A percentile compares a stretch with the other conserved stretches of the same genome.
These are phyloP conservation scores for Arge pagana DNA, from an alignment of 2,888 invertebrate genomes.

Conservation along the genomic window DNA sequence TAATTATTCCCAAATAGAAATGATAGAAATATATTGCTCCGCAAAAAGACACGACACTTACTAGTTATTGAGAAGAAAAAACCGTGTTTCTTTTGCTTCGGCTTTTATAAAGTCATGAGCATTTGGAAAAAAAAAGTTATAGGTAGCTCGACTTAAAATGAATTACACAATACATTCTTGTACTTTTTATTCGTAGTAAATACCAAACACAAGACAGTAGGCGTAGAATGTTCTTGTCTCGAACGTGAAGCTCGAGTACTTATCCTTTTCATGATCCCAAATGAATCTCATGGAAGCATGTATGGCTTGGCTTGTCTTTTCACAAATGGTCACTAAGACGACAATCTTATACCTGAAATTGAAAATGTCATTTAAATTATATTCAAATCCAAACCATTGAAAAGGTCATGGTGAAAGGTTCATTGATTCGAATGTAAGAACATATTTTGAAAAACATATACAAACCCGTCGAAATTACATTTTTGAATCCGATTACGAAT, in stretches of 20 bases:
- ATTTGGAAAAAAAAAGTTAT: too few relatives aligned
- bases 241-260: constrained; percentile 64
- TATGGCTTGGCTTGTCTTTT: constrained; percentile 70
- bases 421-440: constrained; percentile 10
- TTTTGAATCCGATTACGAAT: constrained; percentile 68
- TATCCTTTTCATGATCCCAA: constrained; percentile 71
- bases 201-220: constrained; percentile 68
- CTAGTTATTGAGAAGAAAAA: too few relatives aligned
- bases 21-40: too few relatives aligned
- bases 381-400: too few relatives aligned
- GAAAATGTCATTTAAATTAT: too few relatives aligned
- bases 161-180: too few relatives aligned
- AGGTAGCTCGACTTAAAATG: too few relatives aligned
- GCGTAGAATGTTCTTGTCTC: constrained; percentile 70
- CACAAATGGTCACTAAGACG: constrained; percentile 68
- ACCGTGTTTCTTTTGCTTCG: too few relatives aligned
- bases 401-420: too few relatives aligned
- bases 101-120: too few relatives aligned
- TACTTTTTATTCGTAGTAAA: constrained; percentile 72
- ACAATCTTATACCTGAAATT: constrained; percentile 71
- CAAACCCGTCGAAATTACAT: constrained; percentile 71
- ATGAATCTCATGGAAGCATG: constrained; percentile 67
- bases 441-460: background rate
- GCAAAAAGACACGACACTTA: too few relatives aligned
- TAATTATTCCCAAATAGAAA: too few relatives aligned